Conservation (phyloP, 2,797 vertebrate genomes). For the Harpagifer antarcticus region DNA sequence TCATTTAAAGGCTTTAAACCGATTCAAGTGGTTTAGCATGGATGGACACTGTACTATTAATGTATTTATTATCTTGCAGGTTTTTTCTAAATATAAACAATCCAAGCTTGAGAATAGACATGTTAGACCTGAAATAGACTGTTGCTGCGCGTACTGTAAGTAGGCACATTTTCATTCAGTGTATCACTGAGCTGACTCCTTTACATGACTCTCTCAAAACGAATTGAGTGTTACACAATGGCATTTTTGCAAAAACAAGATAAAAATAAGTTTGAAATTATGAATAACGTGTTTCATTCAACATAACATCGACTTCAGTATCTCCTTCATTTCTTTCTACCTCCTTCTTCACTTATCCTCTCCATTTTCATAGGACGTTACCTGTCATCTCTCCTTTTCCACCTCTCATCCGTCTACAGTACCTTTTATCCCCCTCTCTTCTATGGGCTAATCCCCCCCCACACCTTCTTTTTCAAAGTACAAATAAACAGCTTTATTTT, state of each 20-base stretch:
- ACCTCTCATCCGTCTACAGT: conserved; percentile 20
- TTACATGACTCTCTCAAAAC: not conserved
- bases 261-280: not conserved
- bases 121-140: conserved; percentile 29
- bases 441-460: conserved; percentile 40
- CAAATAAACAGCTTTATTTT: conserved; percentile 39
- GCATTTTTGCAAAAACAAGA: not conserved
- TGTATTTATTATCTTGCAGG: not conserved
- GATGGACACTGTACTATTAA: not conserved
- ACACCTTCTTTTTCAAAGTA: not conserved
- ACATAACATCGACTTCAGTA: too few species aligned
- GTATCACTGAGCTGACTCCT: conserved; percentile 11
- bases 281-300: too few species aligned
- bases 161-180: not conserved
- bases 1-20: too few species aligned
- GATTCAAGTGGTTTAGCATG: not conserved
- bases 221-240: not conserved
- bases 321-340: too few species aligned
- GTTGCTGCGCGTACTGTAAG: conserved; percentile 43
- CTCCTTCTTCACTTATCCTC: too few species aligned
- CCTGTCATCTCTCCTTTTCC: conserved; percentile 26
- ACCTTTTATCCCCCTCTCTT: conserved; percentile 20
- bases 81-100: not conserved
- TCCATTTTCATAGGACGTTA: not conserved
- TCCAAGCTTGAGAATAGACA: not conserved